These are phyloP conservation scores for Macquaria australasica DNA, from an alignment of 2,113 vertebrate species.

Conservation along the genomic window DNA sequence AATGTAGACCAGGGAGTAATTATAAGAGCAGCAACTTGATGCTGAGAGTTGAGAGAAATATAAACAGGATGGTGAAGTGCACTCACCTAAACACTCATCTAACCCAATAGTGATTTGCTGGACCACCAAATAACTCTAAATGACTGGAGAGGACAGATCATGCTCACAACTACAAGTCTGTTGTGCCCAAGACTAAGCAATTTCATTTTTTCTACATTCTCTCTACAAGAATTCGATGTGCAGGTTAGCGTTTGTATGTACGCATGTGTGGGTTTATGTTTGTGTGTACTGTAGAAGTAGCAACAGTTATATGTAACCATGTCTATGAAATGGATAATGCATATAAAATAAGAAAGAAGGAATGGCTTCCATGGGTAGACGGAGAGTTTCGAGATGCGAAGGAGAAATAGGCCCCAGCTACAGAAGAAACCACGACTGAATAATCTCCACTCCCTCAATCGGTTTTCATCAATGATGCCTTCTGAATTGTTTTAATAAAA, in stretches of 20 bases:
- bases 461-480: constrained; percentile 52
- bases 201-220: neutral
- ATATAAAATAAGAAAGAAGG: constrained; percentile 37
- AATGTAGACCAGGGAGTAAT: neutral
- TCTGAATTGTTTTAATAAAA: constrained; percentile 58
- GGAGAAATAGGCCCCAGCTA: neutral
- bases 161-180: neutral
- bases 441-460: constrained; percentile 28
- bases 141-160: neutral
- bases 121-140: constrained; percentile 12
- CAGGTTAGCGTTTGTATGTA: neutral
- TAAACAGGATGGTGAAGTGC: neutral
- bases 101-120: constrained; percentile 26
- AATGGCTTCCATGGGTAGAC: neutral
- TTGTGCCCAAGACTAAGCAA: neutral
- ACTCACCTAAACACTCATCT: constrained; percentile 9
- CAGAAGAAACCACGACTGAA: constrained; percentile 24
- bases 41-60: neutral
- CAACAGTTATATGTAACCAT: neutral
- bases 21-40: neutral
- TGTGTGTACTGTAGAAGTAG: neutral
- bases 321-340: neutral
- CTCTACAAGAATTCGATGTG: neutral
- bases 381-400: neutral
- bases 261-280: neutral